Base-by-base conservation (phyloP, 35 echinoderm and acorn worm genomes). In the Ophioderma brevispina region DNA sequence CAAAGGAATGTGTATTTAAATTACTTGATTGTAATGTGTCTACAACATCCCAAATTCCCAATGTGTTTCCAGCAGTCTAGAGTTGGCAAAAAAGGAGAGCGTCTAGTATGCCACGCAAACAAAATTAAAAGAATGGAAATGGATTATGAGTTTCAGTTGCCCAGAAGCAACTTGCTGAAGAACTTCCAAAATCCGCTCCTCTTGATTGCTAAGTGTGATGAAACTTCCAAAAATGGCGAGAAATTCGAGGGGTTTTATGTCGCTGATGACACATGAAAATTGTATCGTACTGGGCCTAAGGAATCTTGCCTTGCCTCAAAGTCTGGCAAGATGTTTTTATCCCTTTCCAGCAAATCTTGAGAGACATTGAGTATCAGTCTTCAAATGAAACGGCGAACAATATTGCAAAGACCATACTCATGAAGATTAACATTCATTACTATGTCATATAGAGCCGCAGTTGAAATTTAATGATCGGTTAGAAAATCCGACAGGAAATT, bases 1-100 rank as follows among this genome's bases (percentile, higher is more conserved):
- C 75, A 35, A 82, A 85, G 35, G 64, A 85, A 76, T 92, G 91
- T 81, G 76, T 87, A n/a, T 87, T 15, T 64, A 35, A 42, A 28
- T 50, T 92, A 0, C 55, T 92, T n/a, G 87, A 59, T 38, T 21
- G 64, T 25, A 92, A 92, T 87, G 80, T 84, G 18, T n/a, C n/a
- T n/a, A 80, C n/a, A n/a, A n/a, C 34, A 55, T n/a, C 84, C 35
- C 36, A 92, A 80, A 50, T 92, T 0, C 76, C 76, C 4, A 1
- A 56, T 76, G 90, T 92, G 19, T 79, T 87, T 56, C 35, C 43
- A 79, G 35, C 0, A 55, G 39, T 79, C 4, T 80, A 28, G 28
- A 80, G 43, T 35, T 89, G 19, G 87, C 15, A 3, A 32, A 39
- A n/a, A 34, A 38, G 40, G 23, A 88, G 13, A 80, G 39, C 38